Evolutionary conservation across 2,113 vertebrate species (phyloP), one percentile per base, ranked within the genome.

Genomic region (Corydoras maculifer): DNA sequence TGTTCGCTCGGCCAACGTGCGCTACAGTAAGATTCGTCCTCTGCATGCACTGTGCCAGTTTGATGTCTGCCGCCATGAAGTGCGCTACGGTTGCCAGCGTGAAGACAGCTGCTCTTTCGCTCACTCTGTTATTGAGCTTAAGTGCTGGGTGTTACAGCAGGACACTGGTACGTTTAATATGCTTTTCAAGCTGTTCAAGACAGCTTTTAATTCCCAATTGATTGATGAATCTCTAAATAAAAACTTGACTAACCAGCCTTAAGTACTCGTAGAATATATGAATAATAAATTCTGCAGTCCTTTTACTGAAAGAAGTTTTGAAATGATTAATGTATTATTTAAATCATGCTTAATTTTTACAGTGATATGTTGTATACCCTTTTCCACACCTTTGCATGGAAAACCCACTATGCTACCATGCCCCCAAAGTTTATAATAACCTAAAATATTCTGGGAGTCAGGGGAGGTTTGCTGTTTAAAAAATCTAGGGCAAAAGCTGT

Each of bases 51-150:
- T 96, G 77, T 99, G 95, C 85, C 97, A 97, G 90, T 97, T 99
- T 0, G 96, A 98, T 0, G 92, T 98, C 70, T 99, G 97, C 83
- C 93, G 95, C 5, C 96, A 98, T 0, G 96, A 98, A 84, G 93
- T 96, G 67, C 95, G 96, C 18, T 99, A 98, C 0, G 96, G 96
- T 73, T 99, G 97, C 88, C 91, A 97, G 82, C 91, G 94, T 0
- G 96, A 98, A 80, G 96, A 99, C 86, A 95, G 94, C 88, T 99
- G 97, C 87, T 96, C 96, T 82, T 99, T 99, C 0, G 96, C 97
- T 70, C 97, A 99, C 82, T 98, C 95, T 8, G 94, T 97, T 80
- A 96, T 99, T 2, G 97, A 99, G 81, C 93, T 98, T 72, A 96
- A 95, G 82, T 93, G 97, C 84, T 99, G 97, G 97, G 90, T 97